A percentile compares a stretch with the other conserved stretches of the same genome.
phyloP scores from a whole-genome alignment of 2,888 invertebrate species.

The Laspeyria flexula region DNA sequence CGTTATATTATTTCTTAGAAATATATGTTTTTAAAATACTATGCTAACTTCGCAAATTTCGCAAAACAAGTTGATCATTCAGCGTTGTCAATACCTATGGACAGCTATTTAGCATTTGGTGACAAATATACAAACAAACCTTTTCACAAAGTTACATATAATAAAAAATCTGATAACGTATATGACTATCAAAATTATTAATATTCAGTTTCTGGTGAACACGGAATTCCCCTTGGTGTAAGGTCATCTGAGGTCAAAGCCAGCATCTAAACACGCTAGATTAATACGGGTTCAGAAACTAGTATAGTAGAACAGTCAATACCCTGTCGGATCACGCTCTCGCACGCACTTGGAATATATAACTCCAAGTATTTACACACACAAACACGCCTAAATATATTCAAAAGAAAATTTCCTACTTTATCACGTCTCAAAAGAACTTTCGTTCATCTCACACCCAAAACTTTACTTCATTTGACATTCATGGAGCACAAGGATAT shows the following conservation, averaged over 20 bases:
- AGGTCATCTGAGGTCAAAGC: background rate
- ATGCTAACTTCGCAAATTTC: no score
- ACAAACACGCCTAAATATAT: slow-evolving; percentile 43
- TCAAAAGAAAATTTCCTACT: slow-evolving; percentile 48
- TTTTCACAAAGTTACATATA: no score
- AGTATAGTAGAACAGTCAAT: background rate
- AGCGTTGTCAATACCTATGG: no score
- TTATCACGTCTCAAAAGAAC: slow-evolving; percentile 58
- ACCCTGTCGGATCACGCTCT: background rate
- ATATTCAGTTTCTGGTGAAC: background rate
- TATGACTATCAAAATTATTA: no score
- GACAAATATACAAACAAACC: no score
- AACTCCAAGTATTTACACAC: slow-evolving; percentile 34
- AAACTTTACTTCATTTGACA: slow-evolving; percentile 63
- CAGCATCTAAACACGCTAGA: background rate
- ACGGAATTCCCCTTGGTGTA: background rate
- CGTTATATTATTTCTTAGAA: no score
- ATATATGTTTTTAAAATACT: no score
- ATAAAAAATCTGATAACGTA: no score
- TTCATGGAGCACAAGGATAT: slow-evolving; percentile 60
- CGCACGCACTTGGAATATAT: slow-evolving; percentile 14
- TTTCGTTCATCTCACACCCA: slow-evolving; percentile 56
- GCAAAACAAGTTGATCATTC: no score
- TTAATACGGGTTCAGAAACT: background rate
- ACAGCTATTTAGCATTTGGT: no score